These are phyloP conservation scores for Eupithecia inturbata DNA, from an alignment of 2,888 invertebrate genomes.

Conservation along the genomic window DNA sequence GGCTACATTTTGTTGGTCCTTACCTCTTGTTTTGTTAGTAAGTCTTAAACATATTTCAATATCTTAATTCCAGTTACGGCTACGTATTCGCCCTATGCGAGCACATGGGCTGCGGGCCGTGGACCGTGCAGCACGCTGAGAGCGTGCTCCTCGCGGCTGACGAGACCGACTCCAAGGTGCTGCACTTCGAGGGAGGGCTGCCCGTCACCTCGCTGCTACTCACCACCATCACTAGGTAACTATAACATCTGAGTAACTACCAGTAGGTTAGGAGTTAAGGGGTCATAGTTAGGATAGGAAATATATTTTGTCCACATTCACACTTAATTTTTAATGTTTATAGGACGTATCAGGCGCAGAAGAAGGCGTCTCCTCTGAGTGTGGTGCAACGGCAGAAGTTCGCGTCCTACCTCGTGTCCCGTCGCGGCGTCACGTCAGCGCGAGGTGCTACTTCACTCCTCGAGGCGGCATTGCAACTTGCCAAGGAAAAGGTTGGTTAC, in stretches of 20 bases:
- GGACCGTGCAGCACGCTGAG: slow-evolving; percentile 91
- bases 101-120: slow-evolving; percentile 85
- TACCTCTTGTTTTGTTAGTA: too few species aligned
- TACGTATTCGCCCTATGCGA: slow-evolving; percentile 93
- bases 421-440: slow-evolving; percentile 94
- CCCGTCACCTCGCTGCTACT: slow-evolving; percentile 88
- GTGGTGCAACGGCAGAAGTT: slow-evolving; percentile 94
- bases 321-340: not conserved
- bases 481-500: slow-evolving; percentile 85
- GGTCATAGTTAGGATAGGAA: not conserved
- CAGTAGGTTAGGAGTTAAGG: not conserved
- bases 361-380: slow-evolving; percentile 85
- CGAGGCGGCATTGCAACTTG: slow-evolving; percentile 89
- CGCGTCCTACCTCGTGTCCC: slow-evolving; percentile 93
- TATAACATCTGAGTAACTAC: not conserved
- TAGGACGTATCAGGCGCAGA: slow-evolving; percentile 67
- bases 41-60: not conserved
- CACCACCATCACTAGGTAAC: slow-evolving; percentile 81
- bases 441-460: slow-evolving; percentile 93
- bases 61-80: slow-evolving; percentile 86
- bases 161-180: slow-evolving; percentile 93
- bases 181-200: slow-evolving; percentile 96
- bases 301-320: not conserved
- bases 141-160: slow-evolving; percentile 98
- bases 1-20: too few species aligned